Conservation (phyloP, 1,140 invertebrate species). For the Hydropsyche tenuis region DNA sequence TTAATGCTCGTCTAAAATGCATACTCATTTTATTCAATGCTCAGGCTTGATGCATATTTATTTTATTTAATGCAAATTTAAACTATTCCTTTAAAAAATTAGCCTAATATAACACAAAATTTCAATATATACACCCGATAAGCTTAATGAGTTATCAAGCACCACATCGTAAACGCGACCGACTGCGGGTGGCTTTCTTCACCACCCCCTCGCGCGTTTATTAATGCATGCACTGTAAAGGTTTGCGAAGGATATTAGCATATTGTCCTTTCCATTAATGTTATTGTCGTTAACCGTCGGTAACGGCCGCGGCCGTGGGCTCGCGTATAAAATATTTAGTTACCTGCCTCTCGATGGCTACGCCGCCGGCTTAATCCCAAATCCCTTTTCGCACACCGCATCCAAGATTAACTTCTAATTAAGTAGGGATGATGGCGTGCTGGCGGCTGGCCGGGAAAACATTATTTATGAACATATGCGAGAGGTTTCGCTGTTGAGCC, state of each 20-base stretch:
- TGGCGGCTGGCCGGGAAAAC: constrained; percentile 20
- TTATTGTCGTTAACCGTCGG: constrained; percentile 49
- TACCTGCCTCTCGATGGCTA: constrained; percentile 38
- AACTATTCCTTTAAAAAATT: too few species aligned
- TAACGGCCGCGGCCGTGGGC: constrained; percentile 3
- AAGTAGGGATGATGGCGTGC: constrained; percentile 45
- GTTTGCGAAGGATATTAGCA: constrained; percentile 39
- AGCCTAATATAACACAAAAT: too few species aligned
- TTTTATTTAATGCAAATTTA: too few species aligned
- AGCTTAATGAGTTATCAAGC: background rate
- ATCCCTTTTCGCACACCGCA: constrained; percentile 44
- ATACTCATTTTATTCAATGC: too few species aligned
- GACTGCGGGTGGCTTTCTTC: background rate
- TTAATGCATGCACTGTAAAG: constrained; percentile 34
- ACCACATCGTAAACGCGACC: background rate
- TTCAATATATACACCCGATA: too few species aligned
- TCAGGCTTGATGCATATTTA: too few species aligned
- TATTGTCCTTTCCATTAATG: constrained; percentile 46
- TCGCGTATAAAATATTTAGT: constrained; percentile 48
- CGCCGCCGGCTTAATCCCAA: constrained; percentile 39
- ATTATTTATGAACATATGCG: constrained; percentile 50
- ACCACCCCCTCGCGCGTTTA: constrained; percentile 20
- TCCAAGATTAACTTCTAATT: constrained; percentile 51
- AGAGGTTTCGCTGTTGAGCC: background rate
- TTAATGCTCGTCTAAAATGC: too few species aligned